Percentiles rank a stretch among this genome's conserved stretches.
Evolutionary conservation across 2,113 vertebrate genomes (phyloP).

Genomic region (Donacobius atricapilla): DNA sequence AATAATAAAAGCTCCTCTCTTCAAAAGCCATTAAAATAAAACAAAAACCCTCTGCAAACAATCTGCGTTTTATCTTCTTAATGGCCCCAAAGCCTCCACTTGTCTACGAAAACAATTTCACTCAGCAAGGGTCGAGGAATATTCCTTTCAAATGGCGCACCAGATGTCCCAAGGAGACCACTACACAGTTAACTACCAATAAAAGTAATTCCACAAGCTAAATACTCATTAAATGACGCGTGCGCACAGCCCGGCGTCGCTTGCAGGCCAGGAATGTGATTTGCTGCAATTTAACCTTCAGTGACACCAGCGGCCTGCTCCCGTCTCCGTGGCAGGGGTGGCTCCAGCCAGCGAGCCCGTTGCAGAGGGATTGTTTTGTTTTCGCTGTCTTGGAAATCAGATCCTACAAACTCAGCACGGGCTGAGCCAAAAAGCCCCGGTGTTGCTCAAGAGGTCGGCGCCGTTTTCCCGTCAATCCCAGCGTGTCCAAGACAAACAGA

Average conservation of each 20-base stretch:
- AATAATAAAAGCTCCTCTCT: not conserved
- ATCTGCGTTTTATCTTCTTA: conserved; percentile 49
- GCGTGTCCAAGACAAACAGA: not conserved
- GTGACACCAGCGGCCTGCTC: not conserved
- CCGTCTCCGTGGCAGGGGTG: not conserved
- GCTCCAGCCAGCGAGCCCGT: not conserved
- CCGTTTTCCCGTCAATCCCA: not conserved
- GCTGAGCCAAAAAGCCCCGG: not conserved
- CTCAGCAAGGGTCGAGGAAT: conserved; percentile 4
- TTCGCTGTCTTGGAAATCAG: not conserved
- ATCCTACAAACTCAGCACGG: not conserved
- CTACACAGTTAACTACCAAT: conserved; percentile 6
- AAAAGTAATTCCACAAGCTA: conserved; percentile 35
- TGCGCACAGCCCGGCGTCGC: not conserved
- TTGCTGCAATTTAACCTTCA: not conserved
- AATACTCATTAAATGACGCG: not conserved
- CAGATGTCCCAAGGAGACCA: conserved; percentile 47
- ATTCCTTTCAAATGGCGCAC: conserved; percentile 27
- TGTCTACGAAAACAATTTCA: conserved; percentile 42
- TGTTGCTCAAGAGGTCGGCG: not conserved
- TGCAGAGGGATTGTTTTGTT: not conserved
- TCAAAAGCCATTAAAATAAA: not conserved
- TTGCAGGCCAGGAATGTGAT: fast-evolving
- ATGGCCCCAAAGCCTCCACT: conserved; percentile 28
- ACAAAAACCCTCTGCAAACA: not conserved